Percentiles rank a stretch among this genome's conserved stretches.
These are phyloP conservation scores for Mayetiola destructor DNA, from an alignment of 2,888 invertebrate genomes.

Conservation along the genomic window DNA sequence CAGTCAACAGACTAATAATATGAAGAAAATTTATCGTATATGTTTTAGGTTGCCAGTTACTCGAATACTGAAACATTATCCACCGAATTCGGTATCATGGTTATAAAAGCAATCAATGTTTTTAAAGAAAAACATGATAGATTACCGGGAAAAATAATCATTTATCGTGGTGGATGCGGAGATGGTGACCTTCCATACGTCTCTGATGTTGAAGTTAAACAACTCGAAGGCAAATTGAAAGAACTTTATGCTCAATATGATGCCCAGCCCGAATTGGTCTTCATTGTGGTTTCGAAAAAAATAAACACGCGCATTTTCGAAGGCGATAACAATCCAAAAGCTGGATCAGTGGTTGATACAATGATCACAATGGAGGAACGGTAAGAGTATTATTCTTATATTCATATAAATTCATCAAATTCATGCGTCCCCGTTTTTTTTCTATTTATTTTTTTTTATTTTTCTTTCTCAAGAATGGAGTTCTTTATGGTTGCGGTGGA, in stretches of 20 bases:
- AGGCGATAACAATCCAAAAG: slow-evolving; percentile 43
- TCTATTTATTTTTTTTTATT: background rate
- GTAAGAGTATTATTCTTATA: too few relatives aligned
- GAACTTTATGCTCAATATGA: slow-evolving; percentile 39
- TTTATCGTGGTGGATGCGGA: slow-evolving; percentile 90
- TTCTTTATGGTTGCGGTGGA: slow-evolving; percentile 82
- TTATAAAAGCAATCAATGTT: slow-evolving; percentile 33
- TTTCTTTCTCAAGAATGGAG: slow-evolving; percentile 50
- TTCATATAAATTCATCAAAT: background rate
- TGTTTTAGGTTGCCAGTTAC: slow-evolving; percentile 59
- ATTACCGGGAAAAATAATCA: slow-evolving; percentile 58
- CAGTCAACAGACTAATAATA: too few relatives aligned
- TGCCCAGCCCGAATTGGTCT: slow-evolving; percentile 43
- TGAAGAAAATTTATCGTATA: too few relatives aligned
- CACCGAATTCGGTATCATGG: slow-evolving; percentile 51
- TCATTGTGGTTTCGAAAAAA: slow-evolving; percentile 78
- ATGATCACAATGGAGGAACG: slow-evolving; percentile 61
- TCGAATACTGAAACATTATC: slow-evolving; percentile 62
- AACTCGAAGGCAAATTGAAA: slow-evolving; percentile 40
- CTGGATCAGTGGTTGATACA: slow-evolving; percentile 80
- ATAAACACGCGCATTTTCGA: slow-evolving; percentile 66
- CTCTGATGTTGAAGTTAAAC: slow-evolving; percentile 53
- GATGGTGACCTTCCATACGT: slow-evolving; percentile 80
- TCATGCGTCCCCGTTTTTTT: background rate
- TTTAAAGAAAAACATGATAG: slow-evolving; percentile 26